A percentile compares a stretch with the other conserved stretches of the same genome.
Evolutionary conservation across 2,797 vertebrate genomes (phyloP).

Genomic region (Perodicticus potto): DNA sequence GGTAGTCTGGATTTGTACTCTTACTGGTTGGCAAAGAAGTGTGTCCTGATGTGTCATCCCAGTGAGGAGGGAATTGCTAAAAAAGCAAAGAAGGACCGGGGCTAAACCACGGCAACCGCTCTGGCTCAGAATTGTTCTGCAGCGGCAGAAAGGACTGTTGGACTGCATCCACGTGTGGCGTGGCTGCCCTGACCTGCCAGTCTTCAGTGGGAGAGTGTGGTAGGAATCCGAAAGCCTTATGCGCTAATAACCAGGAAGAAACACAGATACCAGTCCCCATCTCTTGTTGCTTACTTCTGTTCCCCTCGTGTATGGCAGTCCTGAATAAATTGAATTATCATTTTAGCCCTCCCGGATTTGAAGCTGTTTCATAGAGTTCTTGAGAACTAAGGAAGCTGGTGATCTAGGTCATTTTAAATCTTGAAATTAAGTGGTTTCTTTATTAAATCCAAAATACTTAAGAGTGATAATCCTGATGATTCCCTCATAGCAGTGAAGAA

Average conservation of each 20-base stretch:
- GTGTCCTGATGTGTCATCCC: neutral
- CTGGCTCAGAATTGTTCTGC: neutral
- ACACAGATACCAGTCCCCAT: neutral
- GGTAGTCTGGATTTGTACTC: neutral
- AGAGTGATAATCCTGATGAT: neutral
- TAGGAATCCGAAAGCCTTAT: neutral
- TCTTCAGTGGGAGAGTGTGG: neutral
- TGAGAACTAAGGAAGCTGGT: constrained; percentile 53
- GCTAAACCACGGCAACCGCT: constrained; percentile 5
- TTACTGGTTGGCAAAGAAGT: neutral
- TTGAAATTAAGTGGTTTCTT: constrained; percentile 70
- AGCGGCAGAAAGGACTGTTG: neutral
- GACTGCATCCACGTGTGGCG: neutral
- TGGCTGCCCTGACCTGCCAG: neutral
- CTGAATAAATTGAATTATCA: constrained; percentile 55
- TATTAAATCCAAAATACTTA: constrained; percentile 68
- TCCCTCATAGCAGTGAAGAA: neutral
- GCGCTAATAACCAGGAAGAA: constrained; percentile 11
- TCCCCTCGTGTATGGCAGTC: constrained; percentile 40
- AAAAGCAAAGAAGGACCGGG: constrained; percentile 7
- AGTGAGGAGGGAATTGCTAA: neutral
- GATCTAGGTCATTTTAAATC: constrained; percentile 63
- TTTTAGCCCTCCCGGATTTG: constrained; percentile 39
- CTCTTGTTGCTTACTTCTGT: neutral
- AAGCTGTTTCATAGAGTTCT: constrained; percentile 48